These are phyloP conservation scores for Peromyscus eremicus DNA, from an alignment of 2,797 vertebrate genomes.

Conservation along the genomic window DNA sequence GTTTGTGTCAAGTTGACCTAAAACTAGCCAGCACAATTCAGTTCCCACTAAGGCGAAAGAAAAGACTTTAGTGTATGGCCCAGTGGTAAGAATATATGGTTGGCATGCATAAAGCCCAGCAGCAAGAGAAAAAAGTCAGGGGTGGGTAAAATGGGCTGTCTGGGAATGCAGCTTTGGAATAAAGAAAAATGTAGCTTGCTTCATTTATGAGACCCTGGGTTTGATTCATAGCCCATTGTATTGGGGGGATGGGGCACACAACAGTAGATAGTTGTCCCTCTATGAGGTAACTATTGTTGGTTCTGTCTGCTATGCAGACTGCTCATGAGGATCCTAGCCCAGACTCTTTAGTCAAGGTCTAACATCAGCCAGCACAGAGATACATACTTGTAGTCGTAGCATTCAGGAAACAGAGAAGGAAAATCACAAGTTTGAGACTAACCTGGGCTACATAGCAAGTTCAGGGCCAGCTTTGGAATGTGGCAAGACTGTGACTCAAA, in stretches of 20 bases:
- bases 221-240: background rate
- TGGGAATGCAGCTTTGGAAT: background rate
- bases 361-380: background rate
- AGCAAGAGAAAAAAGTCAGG: background rate
- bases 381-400: background rate
- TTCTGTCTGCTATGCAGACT: background rate
- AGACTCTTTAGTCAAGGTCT: background rate
- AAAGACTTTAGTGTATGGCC: background rate
- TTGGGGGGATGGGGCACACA: background rate
- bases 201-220: background rate
- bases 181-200: background rate
- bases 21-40: background rate
- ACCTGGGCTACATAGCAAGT: background rate
- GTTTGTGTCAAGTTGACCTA: background rate
- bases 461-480: background rate
- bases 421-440: background rate
- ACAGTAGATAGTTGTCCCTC: background rate
- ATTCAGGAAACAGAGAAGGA: background rate
- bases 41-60: background rate
- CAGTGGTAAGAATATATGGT: background rate
- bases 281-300: background rate
- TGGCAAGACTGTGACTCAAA: background rate
- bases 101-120: background rate
- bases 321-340: background rate
- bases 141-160: background rate